These are phyloP conservation scores for Corydoras maculifer DNA, from an alignment of 2,113 vertebrate species.

Conservation along the genomic window DNA sequence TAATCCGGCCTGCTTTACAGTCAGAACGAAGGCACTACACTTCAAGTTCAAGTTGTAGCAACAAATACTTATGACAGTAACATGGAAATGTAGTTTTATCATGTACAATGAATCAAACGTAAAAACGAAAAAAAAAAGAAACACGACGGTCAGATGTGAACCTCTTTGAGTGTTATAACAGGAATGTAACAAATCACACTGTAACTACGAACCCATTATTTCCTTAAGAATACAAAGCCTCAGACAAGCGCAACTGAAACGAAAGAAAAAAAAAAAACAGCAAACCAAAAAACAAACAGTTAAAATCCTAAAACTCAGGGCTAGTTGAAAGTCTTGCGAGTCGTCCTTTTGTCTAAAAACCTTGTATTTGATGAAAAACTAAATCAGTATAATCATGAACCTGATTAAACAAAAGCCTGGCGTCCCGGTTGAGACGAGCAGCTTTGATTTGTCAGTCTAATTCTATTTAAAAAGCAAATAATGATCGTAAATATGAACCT, in stretches of 20 bases:
- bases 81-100: not conserved
- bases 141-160: not conserved
- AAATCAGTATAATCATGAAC: not conserved
- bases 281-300: not conserved
- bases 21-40: conserved; percentile 15
- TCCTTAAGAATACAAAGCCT: not conserved
- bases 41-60: conserved; percentile 12
- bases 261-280: not conserved
- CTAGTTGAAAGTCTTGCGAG: conserved; percentile 1
- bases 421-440: not conserved
- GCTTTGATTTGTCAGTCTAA: not conserved
- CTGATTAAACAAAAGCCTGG: not conserved
- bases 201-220: no score
- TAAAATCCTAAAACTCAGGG: conserved; percentile 10
- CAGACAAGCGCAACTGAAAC: not conserved
- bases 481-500: not conserved
- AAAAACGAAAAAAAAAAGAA: not conserved
- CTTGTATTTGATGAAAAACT: not conserved
- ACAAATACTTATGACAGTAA: conserved; percentile 17
- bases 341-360: conserved; percentile 10
- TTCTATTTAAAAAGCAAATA: not conserved
- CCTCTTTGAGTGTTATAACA: not conserved
- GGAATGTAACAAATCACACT: conserved; percentile 8
- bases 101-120: not conserved
- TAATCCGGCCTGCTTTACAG: conserved; percentile 18